phyloP scores from a whole-genome alignment of 2,797 vertebrate species.

The Cossypha dichroa region DNA sequence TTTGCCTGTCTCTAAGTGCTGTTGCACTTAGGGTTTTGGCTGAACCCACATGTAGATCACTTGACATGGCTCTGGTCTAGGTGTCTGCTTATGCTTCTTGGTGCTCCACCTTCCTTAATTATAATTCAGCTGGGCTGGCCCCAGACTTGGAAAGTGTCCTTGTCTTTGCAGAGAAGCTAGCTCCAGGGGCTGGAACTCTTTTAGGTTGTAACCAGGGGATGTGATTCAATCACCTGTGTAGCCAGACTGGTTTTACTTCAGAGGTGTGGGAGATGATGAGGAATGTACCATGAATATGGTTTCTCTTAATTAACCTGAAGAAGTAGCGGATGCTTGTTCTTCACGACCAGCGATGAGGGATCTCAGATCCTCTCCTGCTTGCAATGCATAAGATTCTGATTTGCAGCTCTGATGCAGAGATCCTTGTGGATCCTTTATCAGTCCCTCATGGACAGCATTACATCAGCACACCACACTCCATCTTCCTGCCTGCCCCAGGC shows the following conservation, averaged over 20 bases:
- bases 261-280: background rate
- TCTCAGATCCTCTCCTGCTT: background rate
- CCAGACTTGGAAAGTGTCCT: background rate
- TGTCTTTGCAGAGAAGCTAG: background rate
- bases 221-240: background rate
- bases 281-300: background rate
- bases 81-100: background rate
- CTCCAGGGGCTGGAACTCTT: background rate
- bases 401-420: background rate
- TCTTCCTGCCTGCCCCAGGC: background rate
- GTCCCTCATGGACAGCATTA: fast-evolving
- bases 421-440: background rate
- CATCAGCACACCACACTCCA: background rate
- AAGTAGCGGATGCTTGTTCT: background rate
- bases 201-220: background rate
- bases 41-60: background rate
- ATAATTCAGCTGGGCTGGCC: background rate
- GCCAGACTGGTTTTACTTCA: background rate
- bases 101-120: background rate
- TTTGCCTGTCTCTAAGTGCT: background rate
- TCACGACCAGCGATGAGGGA: background rate
- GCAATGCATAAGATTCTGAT: background rate
- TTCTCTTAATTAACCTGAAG: background rate
- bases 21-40: background rate
- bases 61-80: background rate